Evolutionary conservation across 1,140 invertebrate genomes (phyloP), one percentile per base, ranked within the genome.

Genomic region (Uloborus diversus): DNA sequence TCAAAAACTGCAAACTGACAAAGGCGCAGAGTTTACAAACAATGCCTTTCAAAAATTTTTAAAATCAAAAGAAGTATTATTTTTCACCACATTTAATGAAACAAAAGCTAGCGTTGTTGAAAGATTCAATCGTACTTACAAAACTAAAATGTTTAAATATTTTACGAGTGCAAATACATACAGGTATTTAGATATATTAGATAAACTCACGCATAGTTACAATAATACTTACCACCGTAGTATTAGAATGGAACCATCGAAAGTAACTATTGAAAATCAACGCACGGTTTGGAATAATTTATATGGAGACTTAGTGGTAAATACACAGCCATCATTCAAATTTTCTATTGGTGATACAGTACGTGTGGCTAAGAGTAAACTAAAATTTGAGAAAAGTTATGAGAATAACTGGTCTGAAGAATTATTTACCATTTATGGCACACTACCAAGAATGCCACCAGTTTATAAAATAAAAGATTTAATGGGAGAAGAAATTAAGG

Each of bases 131-230:
- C 37, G 37, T 9, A 42, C 37, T 7, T 42, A 9, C 7, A 42
- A 42, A 42, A 42, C 17, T 7, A 42, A 42, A 42, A 42, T 42
- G 17, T 42, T 42, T 42, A 85, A 84, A 64, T 87, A 81, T 33
- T 88, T 89, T 79, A 86, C 84, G 82, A 69, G 84, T 57, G 76
- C 84, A 25, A 86, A 86, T 5, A 85, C 82, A 28, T 85, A 87
- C 70, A 85, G 85, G 53, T 42, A 42, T 17, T 7, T 42, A 17
- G 37, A 42, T 42, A 17, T 42, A 17, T 42, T 42, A 42, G 7
- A 42, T 7, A 17, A 42, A 42, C 37, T 42, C 17, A 42, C 17
- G 37, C 17, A 42, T 17, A 42, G 37, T 42, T 42, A 42, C 17
- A 42, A 42, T 42, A 7, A 42, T 42, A 42, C 37, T 42, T 42